A percentile compares a stretch with the other conserved stretches of the same genome.
phyloP scores from a whole-genome alignment of 1,140 invertebrate genomes.

The Cephus cinctus region DNA sequence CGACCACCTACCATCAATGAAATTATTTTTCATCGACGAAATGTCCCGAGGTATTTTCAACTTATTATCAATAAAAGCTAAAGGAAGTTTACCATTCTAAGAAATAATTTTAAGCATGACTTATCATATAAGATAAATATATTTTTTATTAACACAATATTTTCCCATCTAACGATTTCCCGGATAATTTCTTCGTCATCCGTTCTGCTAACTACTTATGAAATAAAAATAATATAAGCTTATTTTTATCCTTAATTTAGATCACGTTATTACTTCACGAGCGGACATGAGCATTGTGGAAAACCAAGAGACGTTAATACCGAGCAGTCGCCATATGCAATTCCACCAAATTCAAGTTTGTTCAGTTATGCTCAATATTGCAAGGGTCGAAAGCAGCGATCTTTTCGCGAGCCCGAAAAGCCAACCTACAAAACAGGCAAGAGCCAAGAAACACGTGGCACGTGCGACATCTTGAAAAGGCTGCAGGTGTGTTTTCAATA shows the following conservation, averaged over 20 bases:
- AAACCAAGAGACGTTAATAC: constrained; percentile 27
- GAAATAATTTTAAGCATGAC: too few species aligned
- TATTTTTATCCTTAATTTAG: constrained; percentile 13
- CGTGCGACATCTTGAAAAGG: too few species aligned
- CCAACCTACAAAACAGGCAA: not conserved
- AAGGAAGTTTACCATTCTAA: too few species aligned
- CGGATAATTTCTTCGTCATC: too few species aligned
- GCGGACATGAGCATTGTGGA: constrained; percentile 33
- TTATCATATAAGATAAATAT: too few species aligned
- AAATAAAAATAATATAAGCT: too few species aligned
- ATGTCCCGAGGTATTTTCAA: constrained; percentile 29
- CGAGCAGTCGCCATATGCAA: constrained; percentile 35
- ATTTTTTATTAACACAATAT: too few species aligned
- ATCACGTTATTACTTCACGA: constrained; percentile 35
- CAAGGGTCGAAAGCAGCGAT: constrained; percentile 20
- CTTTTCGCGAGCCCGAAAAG: constrained; percentile 14
- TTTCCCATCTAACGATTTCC: too few species aligned
- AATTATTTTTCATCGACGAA: constrained; percentile 32
- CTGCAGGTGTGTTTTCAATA: too few species aligned
- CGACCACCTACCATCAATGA: constrained; percentile 25
- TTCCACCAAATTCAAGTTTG: constrained; percentile 35
- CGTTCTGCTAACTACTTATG: too few species aligned
- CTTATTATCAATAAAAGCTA: too few species aligned
- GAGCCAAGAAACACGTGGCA: too few species aligned
- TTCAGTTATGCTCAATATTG: constrained; percentile 32